Base-by-base conservation (phyloP, 2,797 vertebrate species). In the Aeoliscus strigatus region DNA sequence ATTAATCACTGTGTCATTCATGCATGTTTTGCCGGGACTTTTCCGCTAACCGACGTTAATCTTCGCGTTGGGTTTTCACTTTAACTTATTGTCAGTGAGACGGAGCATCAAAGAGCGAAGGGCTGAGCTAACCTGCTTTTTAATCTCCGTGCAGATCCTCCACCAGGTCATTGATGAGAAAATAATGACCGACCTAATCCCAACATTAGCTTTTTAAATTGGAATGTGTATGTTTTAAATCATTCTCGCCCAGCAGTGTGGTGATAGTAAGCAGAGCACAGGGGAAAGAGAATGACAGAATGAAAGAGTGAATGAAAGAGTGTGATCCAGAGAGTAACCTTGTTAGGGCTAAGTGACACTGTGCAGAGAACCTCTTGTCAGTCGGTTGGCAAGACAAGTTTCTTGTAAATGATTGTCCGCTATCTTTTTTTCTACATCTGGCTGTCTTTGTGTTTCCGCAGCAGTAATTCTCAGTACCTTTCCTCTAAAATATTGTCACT, bases 281-380 rank as follows among this genome's bases (percentile, higher is more conserved):
- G 51, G 54, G 23, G 49, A 69, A 62, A 65, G 58, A 47, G 61
- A 66, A 62, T 43, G 56, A 66, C 49, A 54, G 61, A 61, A 66
- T 51, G 55, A 73, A 78, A 66, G 70, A 74, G 63, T 75, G 79
- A 85, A 78, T 73, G 77, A 80, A 79, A 68, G 69, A 66, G 78
- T 84, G 73, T 77, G 72, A 82, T 85, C 77, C 81, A 69, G 58
- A 69, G 58, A 64, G 65, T 83, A 87, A 89, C 83, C 85, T 84
- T 86, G 87, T 90, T 89, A 86, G 75, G 62, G 52, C 77, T 79
- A 80, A 86, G 79, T 87, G 88, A 90, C 59, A 70, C 75, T 87
- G 81, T 87, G 83, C 88, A 89, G 87, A 86, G 72, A 73, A 64
- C 62, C 65, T 83, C 75, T 78, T 87, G 86, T 89, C 86, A 86